Evolutionary conservation across 2,113 vertebrate genomes (phyloP).

Genomic region (Phalacrocorax pelagicus): DNA sequence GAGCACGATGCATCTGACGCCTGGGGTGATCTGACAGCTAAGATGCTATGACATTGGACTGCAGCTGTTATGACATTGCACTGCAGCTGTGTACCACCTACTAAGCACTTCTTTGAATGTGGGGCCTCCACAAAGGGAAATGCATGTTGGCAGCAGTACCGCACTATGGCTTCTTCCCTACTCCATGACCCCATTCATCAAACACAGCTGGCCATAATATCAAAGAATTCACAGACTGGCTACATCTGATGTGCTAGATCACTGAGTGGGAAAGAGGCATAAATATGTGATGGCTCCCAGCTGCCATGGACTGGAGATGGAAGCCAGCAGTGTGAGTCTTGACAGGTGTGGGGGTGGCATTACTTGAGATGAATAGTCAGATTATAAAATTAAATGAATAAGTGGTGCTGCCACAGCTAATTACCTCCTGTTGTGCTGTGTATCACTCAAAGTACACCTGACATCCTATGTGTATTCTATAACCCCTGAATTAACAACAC

Average conservation of each 20-base stretch:
- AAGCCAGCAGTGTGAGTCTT: neutral
- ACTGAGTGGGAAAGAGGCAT: neutral
- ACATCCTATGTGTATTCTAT: neutral
- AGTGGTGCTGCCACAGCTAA: neutral
- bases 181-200: neutral
- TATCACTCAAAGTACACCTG: neutral
- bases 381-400: neutral
- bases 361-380: neutral
- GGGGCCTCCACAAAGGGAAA: neutral
- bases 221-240: neutral
- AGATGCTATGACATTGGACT: neutral
- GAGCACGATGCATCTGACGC: neutral
- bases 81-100: conserved; percentile 5
- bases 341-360: neutral
- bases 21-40: neutral
- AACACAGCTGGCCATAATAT: neutral
- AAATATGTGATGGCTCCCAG: neutral
- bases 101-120: neutral
- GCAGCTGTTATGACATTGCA: neutral
- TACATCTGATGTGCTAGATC: neutral
- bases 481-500: neutral
- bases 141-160: neutral
- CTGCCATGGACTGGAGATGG: neutral
- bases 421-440: neutral
- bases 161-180: neutral